phyloP scores from a whole-genome alignment of 2,797 vertebrate genomes.

The Helostoma temminkii region DNA sequence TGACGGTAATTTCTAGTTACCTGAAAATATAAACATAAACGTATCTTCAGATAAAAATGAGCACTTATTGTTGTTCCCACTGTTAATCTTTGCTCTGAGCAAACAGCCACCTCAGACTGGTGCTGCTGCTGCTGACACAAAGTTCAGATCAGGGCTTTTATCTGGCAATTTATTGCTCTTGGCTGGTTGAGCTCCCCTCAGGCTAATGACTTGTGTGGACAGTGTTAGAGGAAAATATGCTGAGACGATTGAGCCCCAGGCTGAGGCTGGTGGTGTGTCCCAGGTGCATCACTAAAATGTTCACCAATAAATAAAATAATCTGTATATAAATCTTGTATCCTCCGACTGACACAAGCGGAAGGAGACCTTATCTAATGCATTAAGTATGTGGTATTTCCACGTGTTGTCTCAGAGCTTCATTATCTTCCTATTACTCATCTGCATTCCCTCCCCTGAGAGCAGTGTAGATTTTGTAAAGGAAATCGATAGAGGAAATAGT shows the following conservation, averaged over 20 bases:
- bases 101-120: conserved; percentile 41
- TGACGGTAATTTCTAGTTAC: background rate
- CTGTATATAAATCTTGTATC: background rate
- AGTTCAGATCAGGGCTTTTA: conserved; percentile 68
- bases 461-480: conserved; percentile 18
- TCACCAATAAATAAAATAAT: conserved; percentile 13
- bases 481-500: conserved; percentile 36
- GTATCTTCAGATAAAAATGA: conserved; percentile 22
- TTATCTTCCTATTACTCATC: background rate
- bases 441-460: conserved; percentile 24
- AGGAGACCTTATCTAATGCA: conserved; percentile 1
- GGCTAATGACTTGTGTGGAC: conserved; percentile 50
- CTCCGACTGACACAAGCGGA: background rate
- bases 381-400: background rate
- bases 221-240: conserved; percentile 39
- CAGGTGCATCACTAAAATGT: conserved; percentile 4
- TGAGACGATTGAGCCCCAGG: conserved; percentile 34
- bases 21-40: background rate
- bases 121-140: conserved; percentile 49
- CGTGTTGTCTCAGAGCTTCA: background rate
- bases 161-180: conserved; percentile 69
- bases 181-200: conserved; percentile 55
- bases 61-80: background rate
- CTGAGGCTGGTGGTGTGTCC: background rate
- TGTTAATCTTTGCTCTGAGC: conserved; percentile 55